Base-by-base conservation (phyloP, 2,797 vertebrate genomes). In the Poecilia wingei region DNA sequence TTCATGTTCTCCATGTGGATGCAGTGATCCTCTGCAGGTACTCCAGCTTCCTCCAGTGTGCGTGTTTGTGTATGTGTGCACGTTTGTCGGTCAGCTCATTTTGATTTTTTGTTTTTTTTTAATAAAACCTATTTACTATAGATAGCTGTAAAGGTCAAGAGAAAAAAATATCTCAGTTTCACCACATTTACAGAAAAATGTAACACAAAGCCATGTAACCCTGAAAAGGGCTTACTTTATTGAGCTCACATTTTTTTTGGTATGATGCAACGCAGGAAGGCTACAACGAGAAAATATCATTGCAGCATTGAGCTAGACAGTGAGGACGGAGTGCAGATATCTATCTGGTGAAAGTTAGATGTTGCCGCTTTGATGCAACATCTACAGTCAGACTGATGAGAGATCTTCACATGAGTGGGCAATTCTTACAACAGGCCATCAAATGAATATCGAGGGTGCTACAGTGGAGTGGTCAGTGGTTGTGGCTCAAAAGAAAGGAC, bases 101-200 rank as follows among this genome's bases (percentile, higher is more conserved):
- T 22, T 22, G 2, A 8, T 41, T 41, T 41, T 7, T 41, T 41
- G 0, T 8, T 8, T 8, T 8, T 36, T 45, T 6, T 49, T 25
- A 36, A 28, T 53, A 53, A 49, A 75, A 71, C 18, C 64, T 75
- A 41, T 64, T 55, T 3, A 70, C 39, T 4, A n/a, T 73, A 71
- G 16, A 18, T 25, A 51, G 8, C 22, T 41, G 22, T 51, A 76
- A 45, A 61, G 28, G 4, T 33, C 59, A 61, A 36, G 6, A 61
- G 31, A 36, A 76, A 49, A 47, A 69, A 25, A 39, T 39, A 41
- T 25, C 39, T 2, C 20, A n/a, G 66, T 45, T n/a, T 69, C 18
- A n/a, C 22, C 39, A n/a, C 7, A 41, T 39, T 39, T 68, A 68
- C 36, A 68, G 7, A 41, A 68, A 45, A 13, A 46, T n/a, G 10